Evolutionary conservation across 2,113 vertebrate species (phyloP).

Genomic region (Vombatus ursinus): DNA sequence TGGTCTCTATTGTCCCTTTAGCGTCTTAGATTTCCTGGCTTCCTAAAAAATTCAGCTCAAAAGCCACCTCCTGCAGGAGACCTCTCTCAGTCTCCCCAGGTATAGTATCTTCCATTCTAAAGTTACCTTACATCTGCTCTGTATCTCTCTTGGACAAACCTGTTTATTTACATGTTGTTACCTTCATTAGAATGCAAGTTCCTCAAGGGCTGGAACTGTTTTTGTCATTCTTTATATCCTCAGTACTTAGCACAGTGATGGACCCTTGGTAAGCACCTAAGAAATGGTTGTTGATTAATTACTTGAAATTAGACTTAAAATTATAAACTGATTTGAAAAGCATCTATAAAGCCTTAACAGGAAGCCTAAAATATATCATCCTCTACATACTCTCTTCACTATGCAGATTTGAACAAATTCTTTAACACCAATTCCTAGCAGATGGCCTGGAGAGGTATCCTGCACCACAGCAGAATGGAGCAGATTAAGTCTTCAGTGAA

Average conservation of each 20-base stretch:
- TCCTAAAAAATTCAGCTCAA: not conserved
- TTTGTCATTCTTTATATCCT: not conserved
- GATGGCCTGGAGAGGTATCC: not conserved
- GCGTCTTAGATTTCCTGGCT: not conserved
- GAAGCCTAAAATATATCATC: conserved; percentile 35
- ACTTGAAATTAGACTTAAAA: conserved; percentile 56
- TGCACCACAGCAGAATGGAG: not conserved
- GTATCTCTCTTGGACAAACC: not conserved
- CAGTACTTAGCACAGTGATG: not conserved
- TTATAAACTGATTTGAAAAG: conserved; percentile 58
- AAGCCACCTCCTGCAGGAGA: not conserved
- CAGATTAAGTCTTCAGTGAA: not conserved
- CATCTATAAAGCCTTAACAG: conserved; percentile 20
- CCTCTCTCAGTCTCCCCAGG: not conserved
- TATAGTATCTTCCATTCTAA: not conserved
- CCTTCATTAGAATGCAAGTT: not conserved
- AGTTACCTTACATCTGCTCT: not conserved
- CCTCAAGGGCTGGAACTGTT: not conserved
- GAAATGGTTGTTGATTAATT: conserved; percentile 38
- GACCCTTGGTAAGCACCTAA: not conserved
- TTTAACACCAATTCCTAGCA: not conserved
- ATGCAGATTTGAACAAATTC: conserved; percentile 20
- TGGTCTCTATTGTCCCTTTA: not conserved
- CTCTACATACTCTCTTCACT: conserved; percentile 41
- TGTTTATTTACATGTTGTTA: not conserved